Evolutionary conservation across 2,797 vertebrate genomes (phyloP), one percentile per base, ranked within the genome.

Genomic region (Picus viridis): DNA sequence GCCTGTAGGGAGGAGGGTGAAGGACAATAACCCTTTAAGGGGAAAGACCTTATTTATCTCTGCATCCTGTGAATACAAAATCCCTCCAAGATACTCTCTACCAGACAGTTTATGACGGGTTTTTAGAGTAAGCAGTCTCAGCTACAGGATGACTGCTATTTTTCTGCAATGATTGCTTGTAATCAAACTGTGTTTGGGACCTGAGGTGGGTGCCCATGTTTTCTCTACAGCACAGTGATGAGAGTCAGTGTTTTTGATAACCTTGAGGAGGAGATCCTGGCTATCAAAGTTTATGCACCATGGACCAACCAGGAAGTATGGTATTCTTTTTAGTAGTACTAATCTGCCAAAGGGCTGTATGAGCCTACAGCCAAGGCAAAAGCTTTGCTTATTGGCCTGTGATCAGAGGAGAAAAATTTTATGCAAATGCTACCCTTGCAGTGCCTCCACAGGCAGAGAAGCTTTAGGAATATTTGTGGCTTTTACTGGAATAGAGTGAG

Each of bases 1-100:
- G 65, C 32, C 56, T 85, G 39, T 13, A 72, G 56, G 72, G 75
- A 89, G 16, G 39, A 58, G 24, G 41, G 56, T 58, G 76, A 80
- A 93, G 78, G 56, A 83, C 53, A 85, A 45, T 27, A 65, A 72
- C 19, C 7, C n/a, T 80, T 74, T 87, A 71, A 77, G 91, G 22
- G 27, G 69, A 80, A 83, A 80, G 32, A 80, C 12, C 32, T 90
- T 13, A 11, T 63, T 85, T 91, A 86, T 61, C 27, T 91, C 74
- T 74, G 34, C 7, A 45, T 47, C 47, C 47, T 75, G 16, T 72
- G 65, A 85, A 45, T 49, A 62, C 9, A 72, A 91, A 85, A 30
- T 6, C 7, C 18, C 8, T 72, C 7, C 16, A 65, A 88, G 43
- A 61, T 32, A 49, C 24, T 68, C 11, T 70, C 34, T 81, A 16